Conservation (phyloP, 2,797 vertebrate genomes). For the Buphagus erythrorhynchus region DNA sequence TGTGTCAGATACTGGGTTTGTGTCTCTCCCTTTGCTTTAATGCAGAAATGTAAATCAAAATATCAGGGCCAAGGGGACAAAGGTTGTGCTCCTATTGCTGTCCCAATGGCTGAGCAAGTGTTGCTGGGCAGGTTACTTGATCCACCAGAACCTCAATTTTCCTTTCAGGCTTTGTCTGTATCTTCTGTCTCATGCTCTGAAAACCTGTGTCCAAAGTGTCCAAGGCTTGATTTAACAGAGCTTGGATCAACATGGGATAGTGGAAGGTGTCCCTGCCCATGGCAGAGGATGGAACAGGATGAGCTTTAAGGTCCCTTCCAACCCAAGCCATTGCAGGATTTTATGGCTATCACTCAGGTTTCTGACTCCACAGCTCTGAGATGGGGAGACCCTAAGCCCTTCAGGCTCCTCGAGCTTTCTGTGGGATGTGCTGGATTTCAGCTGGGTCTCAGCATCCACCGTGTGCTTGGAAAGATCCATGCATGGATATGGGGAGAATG, state of each 20-base stretch:
- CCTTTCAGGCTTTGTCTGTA: neutral
- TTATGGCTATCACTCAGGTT: rapidly evolving
- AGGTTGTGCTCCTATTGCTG: neutral
- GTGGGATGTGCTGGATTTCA: neutral
- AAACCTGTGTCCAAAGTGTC: neutral
- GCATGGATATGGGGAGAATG: neutral
- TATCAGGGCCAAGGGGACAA: rapidly evolving
- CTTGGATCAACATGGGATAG: rapidly evolving
- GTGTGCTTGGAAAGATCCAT: neutral
- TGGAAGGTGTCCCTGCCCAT: neutral
- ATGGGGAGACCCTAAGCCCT: neutral
- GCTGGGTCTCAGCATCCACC: neutral
- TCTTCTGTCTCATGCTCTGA: neutral
- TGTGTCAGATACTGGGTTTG: neutral
- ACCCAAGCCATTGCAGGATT: neutral
- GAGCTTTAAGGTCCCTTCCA: neutral
- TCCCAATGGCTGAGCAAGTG: neutral
- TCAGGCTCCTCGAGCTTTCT: neutral
- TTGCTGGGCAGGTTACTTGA: neutral
- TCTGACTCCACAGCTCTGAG: neutral
- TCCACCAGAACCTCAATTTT: neutral
- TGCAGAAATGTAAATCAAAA: neutral
- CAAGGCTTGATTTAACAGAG: neutral
- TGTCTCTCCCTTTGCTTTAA: neutral
- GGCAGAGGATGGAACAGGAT: neutral